Evolutionary conservation across 2,797 vertebrate genomes (phyloP).

Genomic region (Aldrovandia affinis): DNA sequence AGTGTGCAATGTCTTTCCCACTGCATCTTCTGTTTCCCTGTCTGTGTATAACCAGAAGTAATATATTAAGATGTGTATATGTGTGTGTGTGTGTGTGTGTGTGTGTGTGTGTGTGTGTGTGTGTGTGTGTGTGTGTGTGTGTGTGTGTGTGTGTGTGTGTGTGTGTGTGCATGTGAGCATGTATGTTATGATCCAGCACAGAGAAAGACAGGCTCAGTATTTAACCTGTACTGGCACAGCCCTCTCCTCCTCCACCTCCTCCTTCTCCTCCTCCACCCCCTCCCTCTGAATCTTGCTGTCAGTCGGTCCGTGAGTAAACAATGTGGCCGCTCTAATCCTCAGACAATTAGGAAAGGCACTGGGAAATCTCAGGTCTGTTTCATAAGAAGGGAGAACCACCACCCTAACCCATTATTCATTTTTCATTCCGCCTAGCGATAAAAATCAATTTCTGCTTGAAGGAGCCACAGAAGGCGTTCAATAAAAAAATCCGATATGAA

Average conservation of each 20-base stretch:
- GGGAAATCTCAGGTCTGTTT: not conserved
- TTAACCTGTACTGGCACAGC: not conserved
- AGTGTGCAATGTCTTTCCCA: too few relatives aligned
- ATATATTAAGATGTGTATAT: not conserved
- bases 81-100: not conserved
- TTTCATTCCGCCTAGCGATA: constrained; percentile 21
- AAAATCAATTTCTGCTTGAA: constrained; percentile 33
- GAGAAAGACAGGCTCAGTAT: too few relatives aligned
- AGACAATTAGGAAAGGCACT: not conserved
- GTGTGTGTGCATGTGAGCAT: not conserved
- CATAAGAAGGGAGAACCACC: not conserved
- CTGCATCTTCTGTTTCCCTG: too few relatives aligned
- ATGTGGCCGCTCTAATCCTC: not conserved
- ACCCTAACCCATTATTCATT: constrained; percentile 6
- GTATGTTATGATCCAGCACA: not conserved
- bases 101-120: not conserved
- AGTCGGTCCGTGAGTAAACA: too few relatives aligned
- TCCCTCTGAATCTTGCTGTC: too few relatives aligned
- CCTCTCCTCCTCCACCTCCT: not conserved
- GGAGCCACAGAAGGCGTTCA: not conserved
- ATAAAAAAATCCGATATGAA: constrained; percentile 30
- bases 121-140: not conserved
- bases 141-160: not conserved
- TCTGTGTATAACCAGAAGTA: not conserved
- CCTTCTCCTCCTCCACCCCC: not conserved